A percentile compares a stretch with the other conserved stretches of the same genome.
phyloP scores from a whole-genome alignment of 2,888 invertebrate genomes.

The Homarus gammarus region DNA sequence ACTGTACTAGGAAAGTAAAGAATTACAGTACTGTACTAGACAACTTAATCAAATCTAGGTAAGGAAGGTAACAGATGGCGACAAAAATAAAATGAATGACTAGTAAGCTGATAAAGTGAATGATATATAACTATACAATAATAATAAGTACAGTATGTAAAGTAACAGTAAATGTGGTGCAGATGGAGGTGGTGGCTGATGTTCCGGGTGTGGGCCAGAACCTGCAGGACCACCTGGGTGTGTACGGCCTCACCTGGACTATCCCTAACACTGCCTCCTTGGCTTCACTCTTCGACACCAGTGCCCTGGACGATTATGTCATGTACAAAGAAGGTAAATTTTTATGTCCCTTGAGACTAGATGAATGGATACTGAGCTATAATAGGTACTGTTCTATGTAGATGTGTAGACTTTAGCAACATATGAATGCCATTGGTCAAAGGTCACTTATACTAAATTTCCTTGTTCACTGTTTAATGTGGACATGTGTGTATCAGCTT shows the following conservation, averaged over 20 bases:
- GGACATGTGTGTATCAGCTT: too few relatives aligned
- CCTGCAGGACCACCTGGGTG: slow-evolving; percentile 80
- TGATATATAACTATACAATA: too few relatives aligned
- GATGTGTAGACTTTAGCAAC: too few relatives aligned
- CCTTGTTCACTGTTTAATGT: too few relatives aligned
- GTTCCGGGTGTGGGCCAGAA: slow-evolving; percentile 80
- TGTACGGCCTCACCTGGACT: slow-evolving; percentile 67
- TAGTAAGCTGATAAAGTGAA: too few relatives aligned
- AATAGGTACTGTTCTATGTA: too few relatives aligned
- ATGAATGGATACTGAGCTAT: background rate
- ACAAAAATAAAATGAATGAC: too few relatives aligned
- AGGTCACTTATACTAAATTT: background rate
- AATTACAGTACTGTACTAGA: too few relatives aligned
- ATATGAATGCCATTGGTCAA: background rate
- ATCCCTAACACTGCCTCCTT: background rate
- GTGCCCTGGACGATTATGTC: slow-evolving; percentile 86
- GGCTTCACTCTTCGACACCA: slow-evolving; percentile 85
- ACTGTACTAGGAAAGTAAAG: too few relatives aligned
- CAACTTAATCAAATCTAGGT: too few relatives aligned
- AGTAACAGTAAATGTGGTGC: background rate
- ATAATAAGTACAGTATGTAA: too few relatives aligned
- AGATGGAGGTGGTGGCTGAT: slow-evolving; percentile 27
- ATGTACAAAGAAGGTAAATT: slow-evolving; percentile 10
- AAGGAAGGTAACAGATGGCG: too few relatives aligned
- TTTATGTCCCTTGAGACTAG: background rate